Evolutionary conservation across 1,140 invertebrate species (phyloP).

Genomic region (Drosophila sechellia): DNA sequence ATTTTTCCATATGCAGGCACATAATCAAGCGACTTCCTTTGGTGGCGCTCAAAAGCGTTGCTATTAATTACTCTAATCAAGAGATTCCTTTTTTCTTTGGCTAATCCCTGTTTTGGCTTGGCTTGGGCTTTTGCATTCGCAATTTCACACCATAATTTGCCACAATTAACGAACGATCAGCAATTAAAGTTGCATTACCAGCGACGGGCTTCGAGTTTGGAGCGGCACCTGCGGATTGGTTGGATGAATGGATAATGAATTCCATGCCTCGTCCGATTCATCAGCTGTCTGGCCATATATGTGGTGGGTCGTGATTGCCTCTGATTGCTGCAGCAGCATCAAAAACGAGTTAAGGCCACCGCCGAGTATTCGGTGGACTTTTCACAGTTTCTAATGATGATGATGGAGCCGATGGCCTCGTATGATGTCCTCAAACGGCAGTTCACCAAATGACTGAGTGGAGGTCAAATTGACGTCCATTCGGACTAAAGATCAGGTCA

Average conservation of each 20-base stretch:
- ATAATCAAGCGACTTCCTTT: slow-evolving; percentile 45
- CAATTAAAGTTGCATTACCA: slow-evolving; percentile 77
- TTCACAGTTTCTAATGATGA: slow-evolving; percentile 77
- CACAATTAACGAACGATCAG: slow-evolving; percentile 76
- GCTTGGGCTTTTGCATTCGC: slow-evolving; percentile 32
- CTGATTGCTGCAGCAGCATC: slow-evolving; percentile 56
- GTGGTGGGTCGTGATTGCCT: slow-evolving; percentile 39
- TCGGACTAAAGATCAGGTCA: background rate
- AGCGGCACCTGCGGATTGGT: slow-evolving; percentile 56
- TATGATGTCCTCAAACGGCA: slow-evolving; percentile 19
- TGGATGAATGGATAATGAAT: slow-evolving; percentile 65
- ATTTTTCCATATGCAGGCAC: slow-evolving; percentile 19
- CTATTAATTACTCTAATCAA: slow-evolving; percentile 66
- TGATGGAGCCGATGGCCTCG: slow-evolving; percentile 48
- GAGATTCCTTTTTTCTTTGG: slow-evolving; percentile 50
- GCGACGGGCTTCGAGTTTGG: slow-evolving; percentile 25
- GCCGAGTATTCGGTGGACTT: slow-evolving; percentile 63
- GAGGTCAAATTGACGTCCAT: slow-evolving; percentile 34
- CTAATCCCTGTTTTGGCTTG: slow-evolving; percentile 23
- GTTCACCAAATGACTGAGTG: slow-evolving; percentile 18
- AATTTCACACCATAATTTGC: slow-evolving; percentile 69
- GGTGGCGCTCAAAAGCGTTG: slow-evolving; percentile 62
- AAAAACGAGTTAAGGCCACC: slow-evolving; percentile 75
- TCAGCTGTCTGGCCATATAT: slow-evolving; percentile 33
- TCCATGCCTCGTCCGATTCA: slow-evolving; percentile 29